Evolutionary conservation across 2,888 invertebrate genomes (phyloP).

Genomic region (Yponomeuta malinellus): DNA sequence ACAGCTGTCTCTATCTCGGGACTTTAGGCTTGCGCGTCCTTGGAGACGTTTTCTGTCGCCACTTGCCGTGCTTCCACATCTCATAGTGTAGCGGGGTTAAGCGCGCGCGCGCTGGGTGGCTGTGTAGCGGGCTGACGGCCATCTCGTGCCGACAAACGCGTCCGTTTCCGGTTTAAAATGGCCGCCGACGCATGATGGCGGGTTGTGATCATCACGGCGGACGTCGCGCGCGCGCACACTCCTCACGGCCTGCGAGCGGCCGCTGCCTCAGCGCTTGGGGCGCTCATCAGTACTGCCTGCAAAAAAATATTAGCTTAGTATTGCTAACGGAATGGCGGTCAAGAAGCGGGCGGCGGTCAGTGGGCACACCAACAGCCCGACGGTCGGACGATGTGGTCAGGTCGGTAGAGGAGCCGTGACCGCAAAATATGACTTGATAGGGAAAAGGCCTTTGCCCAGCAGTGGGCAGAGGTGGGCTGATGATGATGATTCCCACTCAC

Average conservation of each 20-base stretch:
- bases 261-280: constrained; percentile 31
- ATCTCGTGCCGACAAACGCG: constrained; percentile 68
- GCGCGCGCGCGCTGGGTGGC: constrained; percentile 53
- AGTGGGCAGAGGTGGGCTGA: no score
- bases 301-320: constrained; percentile 33
- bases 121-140: constrained; percentile 58
- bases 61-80: constrained; percentile 89
- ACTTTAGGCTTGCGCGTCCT: constrained; percentile 69
- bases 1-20: constrained; percentile 63
- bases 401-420: no score
- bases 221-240: constrained; percentile 57
- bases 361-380: no score
- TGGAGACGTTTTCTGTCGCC: constrained; percentile 78
- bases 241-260: constrained; percentile 64
- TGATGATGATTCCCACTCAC: no score
- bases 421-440: no score
- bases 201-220: constrained; percentile 74
- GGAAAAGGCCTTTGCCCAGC: no score
- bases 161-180: constrained; percentile 68
- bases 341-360: no score
- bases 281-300: constrained; percentile 57
- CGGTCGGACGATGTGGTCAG: no score
- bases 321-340: no score
- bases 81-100: constrained; percentile 69
- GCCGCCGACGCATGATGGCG: constrained; percentile 73